Conservation (phyloP, 2,888 invertebrate genomes). For the Nezara viridula region DNA sequence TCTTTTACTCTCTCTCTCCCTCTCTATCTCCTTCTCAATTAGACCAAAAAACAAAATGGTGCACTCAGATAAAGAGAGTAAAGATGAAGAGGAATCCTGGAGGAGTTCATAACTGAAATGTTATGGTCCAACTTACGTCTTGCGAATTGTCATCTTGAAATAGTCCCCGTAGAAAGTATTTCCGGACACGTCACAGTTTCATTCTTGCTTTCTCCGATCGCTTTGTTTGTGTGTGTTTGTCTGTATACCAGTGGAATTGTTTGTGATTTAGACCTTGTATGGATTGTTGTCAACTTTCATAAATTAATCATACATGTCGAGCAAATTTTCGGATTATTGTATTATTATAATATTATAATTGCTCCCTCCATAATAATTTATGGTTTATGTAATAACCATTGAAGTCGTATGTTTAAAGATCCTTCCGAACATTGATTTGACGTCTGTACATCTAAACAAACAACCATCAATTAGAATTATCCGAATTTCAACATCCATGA, state of each 20-base stretch:
- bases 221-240: neutral
- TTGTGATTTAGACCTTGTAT: neutral
- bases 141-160: neutral
- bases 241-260: neutral
- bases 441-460: too few species aligned
- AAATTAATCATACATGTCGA: neutral
- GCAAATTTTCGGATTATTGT: neutral
- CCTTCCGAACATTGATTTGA: too few species aligned
- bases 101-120: neutral
- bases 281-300: neutral
- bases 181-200: conserved; percentile 34
- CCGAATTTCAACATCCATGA: neutral
- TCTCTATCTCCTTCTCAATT: neutral
- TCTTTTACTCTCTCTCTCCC: neutral
- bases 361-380: neutral
- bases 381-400: neutral
- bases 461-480: neutral
- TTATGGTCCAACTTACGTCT: neutral
- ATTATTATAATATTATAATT: neutral
- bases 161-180: conserved; percentile 34
- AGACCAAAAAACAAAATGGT: neutral
- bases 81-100: neutral
- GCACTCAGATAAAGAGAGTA: neutral
- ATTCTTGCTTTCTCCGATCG: conserved; percentile 30
- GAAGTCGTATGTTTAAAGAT: too few species aligned